Percentiles rank a stretch among this genome's conserved stretches.
These are phyloP conservation scores for Malacosoma neustria DNA, from an alignment of 2,888 invertebrate genomes.

Conservation along the genomic window DNA sequence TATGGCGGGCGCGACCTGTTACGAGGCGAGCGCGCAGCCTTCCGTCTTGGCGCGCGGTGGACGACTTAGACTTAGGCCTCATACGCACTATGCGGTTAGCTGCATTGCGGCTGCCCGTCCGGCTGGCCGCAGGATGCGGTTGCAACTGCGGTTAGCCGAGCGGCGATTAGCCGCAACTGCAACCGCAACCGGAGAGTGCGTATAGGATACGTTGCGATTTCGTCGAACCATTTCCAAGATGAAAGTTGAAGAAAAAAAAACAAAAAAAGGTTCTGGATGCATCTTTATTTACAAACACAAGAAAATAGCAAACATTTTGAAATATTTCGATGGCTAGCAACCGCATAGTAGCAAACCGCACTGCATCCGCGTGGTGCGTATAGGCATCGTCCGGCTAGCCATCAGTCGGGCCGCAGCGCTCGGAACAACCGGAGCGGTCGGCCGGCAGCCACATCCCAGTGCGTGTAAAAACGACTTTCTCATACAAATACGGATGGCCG, in stretches of 20 bases:
- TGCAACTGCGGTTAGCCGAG: conserved; percentile 2
- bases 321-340: conserved; percentile 7
- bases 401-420: conserved; percentile 8
- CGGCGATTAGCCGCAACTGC: background rate
- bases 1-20: too few relatives aligned
- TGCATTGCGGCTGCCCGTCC: conserved; percentile 1
- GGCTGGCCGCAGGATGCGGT: conserved; percentile 2
- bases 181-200: conserved; percentile 1
- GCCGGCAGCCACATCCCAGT: conserved; percentile 12
- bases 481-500: conserved; percentile 4
- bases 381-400: conserved; percentile 9
- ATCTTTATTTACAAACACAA: conserved; percentile 11
- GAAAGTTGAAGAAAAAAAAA: conserved; percentile 4
- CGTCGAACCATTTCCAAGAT: conserved; percentile 1
- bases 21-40: too few relatives aligned
- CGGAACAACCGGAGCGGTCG: conserved; percentile 11
- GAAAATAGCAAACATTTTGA: conserved; percentile 8
- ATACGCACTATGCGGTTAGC: conserved; percentile 2
- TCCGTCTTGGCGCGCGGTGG: too few relatives aligned
- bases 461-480: conserved; percentile 10
- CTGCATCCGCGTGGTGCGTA: conserved; percentile 6
- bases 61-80: too few relatives aligned
- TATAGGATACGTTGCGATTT: background rate
- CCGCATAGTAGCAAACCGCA: conserved; percentile 7
- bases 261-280: conserved; percentile 8